Evolutionary conservation across 2,797 vertebrate species (phyloP).

Genomic region (Acropternis orthonyx): DNA sequence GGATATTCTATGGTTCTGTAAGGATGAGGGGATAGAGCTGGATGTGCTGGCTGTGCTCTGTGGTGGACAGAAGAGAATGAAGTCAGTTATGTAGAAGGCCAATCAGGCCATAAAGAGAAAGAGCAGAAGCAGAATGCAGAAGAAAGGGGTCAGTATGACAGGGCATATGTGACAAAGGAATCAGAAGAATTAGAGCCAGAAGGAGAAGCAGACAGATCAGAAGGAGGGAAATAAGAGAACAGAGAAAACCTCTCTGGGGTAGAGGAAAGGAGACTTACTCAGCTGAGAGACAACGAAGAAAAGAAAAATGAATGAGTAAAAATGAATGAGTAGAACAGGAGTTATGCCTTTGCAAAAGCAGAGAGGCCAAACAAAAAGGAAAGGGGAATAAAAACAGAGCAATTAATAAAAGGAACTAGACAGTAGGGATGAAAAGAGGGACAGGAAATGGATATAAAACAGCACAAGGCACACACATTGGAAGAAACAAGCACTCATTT

Average conservation of each 20-base stretch:
- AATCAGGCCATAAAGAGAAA: background rate
- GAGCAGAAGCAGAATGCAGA: background rate
- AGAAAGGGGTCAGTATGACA: background rate
- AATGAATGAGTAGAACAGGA: background rate
- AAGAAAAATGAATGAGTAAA: conserved; percentile 7
- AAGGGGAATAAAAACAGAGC: background rate
- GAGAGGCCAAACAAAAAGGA: background rate
- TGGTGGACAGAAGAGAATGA: background rate
- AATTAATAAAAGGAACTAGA: conserved; percentile 45
- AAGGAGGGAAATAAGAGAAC: background rate
- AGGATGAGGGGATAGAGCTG: background rate
- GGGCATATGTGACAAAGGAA: background rate
- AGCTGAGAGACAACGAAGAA: background rate
- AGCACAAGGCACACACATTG: background rate
- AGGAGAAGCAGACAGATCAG: background rate
- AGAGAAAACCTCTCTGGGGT: background rate
- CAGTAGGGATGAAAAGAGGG: background rate
- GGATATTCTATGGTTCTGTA: background rate
- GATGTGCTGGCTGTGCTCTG: background rate
- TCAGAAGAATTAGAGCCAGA: background rate
- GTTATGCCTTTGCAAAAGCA: background rate
- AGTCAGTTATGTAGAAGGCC: background rate
- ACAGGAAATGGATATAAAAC: conserved; percentile 5
- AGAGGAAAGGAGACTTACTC: background rate
- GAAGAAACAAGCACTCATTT: background rate